These are phyloP conservation scores for Anseranas semipalmata DNA, from an alignment of 2,113 vertebrate species.

Conservation along the genomic window DNA sequence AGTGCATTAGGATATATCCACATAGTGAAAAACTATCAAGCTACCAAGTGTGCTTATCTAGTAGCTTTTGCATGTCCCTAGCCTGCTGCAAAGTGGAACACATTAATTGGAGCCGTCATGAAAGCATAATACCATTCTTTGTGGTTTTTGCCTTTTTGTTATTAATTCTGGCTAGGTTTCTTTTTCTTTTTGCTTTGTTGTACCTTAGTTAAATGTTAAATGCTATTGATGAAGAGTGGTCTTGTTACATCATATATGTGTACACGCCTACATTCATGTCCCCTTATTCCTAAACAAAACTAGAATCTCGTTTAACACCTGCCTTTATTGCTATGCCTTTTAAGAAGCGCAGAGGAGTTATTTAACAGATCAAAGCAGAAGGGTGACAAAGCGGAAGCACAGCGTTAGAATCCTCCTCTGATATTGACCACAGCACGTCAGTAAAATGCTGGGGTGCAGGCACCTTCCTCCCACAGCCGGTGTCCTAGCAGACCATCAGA, in stretches of 20 bases:
- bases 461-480: background rate
- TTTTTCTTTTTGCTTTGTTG: background rate
- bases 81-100: slow-evolving; percentile 29
- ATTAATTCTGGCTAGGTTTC: background rate
- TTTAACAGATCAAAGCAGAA: slow-evolving; percentile 2
- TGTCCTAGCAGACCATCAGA: background rate
- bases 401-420: background rate
- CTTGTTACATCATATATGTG: background rate
- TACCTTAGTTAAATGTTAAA: background rate
- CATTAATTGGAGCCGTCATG: background rate
- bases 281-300: background rate
- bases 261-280: background rate
- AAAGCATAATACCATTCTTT: background rate
- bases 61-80: slow-evolving; percentile 32
- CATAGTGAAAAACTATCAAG: slow-evolving; percentile 8
- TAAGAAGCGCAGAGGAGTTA: background rate
- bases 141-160: background rate
- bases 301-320: background rate
- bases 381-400: background rate
- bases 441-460: background rate
- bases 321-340: background rate
- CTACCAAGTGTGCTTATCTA: slow-evolving; percentile 7
- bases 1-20: slow-evolving; percentile 45
- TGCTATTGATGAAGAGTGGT: background rate
- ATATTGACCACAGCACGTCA: background rate